Evolutionary conservation across 1,140 invertebrate species (phyloP).

Genomic region (Paralvinella palmiformis): DNA sequence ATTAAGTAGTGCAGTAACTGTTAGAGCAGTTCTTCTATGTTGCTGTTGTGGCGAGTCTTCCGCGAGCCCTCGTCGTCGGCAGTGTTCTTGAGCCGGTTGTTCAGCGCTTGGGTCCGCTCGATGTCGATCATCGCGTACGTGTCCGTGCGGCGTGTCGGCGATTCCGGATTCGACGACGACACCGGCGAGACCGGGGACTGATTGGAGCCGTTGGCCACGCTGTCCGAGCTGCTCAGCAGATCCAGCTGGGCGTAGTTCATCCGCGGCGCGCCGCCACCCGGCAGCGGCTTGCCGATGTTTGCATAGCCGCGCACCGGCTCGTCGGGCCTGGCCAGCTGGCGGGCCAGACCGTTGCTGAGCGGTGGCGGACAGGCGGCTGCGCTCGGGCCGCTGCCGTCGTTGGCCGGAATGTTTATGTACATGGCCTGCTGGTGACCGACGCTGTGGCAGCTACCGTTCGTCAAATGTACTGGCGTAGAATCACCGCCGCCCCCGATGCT

Average conservation of each 20-base stretch:
- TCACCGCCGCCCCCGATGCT: neutral
- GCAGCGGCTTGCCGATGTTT: neutral
- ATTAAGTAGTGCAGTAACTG: too few species aligned
- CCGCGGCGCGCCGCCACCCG: neutral
- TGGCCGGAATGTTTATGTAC: neutral
- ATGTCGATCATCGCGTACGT: conserved; percentile 20
- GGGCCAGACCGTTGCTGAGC: neutral
- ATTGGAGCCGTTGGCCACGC: neutral
- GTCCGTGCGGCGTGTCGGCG: neutral
- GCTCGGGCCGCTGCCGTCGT: neutral
- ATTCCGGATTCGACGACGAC: neutral
- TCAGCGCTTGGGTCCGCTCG: conserved; percentile 13
- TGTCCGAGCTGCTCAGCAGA: conserved; percentile 2
- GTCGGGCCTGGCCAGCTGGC: neutral
- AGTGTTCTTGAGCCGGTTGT: neutral
- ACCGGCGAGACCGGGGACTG: neutral
- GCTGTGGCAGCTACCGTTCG: neutral
- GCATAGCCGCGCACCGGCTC: neutral
- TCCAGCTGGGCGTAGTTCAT: conserved; percentile 18
- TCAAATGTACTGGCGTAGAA: neutral
- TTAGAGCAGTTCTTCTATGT: conserved; percentile 16
- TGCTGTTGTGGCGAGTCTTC: conserved; percentile 21
- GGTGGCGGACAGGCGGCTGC: neutral
- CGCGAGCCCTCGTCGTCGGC: conserved; percentile 15
- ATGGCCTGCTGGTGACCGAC: neutral